phyloP scores from a whole-genome alignment of 2,113 vertebrate species.

The Donacobius atricapilla region DNA sequence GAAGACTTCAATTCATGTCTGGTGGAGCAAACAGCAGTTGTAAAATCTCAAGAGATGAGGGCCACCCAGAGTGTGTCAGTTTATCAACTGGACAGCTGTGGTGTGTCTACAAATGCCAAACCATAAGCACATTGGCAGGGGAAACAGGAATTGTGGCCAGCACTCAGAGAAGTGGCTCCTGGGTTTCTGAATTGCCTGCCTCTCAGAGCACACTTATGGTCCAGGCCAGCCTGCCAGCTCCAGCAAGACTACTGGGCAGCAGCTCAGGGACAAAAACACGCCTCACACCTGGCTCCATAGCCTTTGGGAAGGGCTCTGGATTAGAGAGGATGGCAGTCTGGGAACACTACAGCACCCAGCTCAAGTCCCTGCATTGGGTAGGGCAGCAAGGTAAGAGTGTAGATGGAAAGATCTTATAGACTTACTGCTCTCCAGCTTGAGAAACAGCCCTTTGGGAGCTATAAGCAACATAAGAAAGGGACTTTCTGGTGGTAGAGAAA shows the following conservation, averaged over 20 bases:
- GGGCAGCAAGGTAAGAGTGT: neutral
- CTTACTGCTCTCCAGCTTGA: neutral
- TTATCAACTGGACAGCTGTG: slow-evolving; percentile 70
- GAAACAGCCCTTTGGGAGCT: neutral
- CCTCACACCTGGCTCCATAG: neutral
- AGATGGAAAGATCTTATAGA: neutral
- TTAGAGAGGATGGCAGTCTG: neutral
- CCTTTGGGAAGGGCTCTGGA: neutral
- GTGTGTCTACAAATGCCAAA: slow-evolving; percentile 67
- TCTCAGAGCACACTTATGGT: neutral
- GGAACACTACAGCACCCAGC: neutral
- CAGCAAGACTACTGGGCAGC: neutral
- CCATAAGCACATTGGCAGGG: slow-evolving; percentile 66
- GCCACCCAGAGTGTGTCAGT: slow-evolving; percentile 70
- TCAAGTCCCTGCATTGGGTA: neutral
- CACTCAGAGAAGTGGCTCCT: slow-evolving; percentile 61
- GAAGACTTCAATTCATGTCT: slow-evolving; percentile 47
- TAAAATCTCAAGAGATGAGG: slow-evolving; percentile 65
- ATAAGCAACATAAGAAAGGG: neutral
- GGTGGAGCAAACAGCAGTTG: slow-evolving; percentile 57
- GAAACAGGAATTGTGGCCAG: slow-evolving; percentile 54
- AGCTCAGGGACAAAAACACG: neutral
- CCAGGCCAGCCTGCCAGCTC: slow-evolving; percentile 10
- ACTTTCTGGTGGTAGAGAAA: neutral
- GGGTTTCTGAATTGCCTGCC: slow-evolving; percentile 61